These are phyloP conservation scores for Scomber scombrus DNA, from an alignment of 2,113 vertebrate species.

Conservation along the genomic window DNA sequence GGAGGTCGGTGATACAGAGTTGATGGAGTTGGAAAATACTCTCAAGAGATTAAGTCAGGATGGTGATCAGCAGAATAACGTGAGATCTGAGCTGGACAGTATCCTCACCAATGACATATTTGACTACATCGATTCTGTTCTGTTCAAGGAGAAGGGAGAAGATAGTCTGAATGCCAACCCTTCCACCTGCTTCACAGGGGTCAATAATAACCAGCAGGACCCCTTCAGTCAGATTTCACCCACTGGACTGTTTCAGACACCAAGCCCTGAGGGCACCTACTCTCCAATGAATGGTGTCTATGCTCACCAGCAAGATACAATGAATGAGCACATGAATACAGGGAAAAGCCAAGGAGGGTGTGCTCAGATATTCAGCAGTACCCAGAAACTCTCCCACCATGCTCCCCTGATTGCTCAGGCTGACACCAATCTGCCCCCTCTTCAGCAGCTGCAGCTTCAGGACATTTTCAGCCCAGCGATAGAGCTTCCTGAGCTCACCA, in stretches of 20 bases:
- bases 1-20: background rate
- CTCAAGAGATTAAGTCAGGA: conserved; percentile 71
- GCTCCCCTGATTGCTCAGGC: background rate
- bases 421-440: conserved; percentile 6
- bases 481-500: conserved; percentile 62
- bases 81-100: conserved; percentile 52
- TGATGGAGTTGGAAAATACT: conserved; percentile 79
- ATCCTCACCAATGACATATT: conserved; percentile 66
- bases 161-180: background rate
- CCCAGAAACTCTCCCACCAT: conserved; percentile 53
- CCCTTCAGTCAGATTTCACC: background rate
- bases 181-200: conserved; percentile 29
- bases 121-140: conserved; percentile 67
- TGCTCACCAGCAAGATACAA: background rate
- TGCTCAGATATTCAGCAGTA: background rate
- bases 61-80: background rate
- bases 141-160: conserved; percentile 71
- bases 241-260: conserved; percentile 20
- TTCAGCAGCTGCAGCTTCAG: conserved; percentile 72
- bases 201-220: background rate
- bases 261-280: background rate
- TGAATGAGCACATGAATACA: background rate
- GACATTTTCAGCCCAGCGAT: conserved; percentile 72
- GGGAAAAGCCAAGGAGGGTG: conserved; percentile 11
- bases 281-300: conserved; percentile 33